Conservation (phyloP, 2,888 invertebrate genomes). For the Ophraella communa region DNA sequence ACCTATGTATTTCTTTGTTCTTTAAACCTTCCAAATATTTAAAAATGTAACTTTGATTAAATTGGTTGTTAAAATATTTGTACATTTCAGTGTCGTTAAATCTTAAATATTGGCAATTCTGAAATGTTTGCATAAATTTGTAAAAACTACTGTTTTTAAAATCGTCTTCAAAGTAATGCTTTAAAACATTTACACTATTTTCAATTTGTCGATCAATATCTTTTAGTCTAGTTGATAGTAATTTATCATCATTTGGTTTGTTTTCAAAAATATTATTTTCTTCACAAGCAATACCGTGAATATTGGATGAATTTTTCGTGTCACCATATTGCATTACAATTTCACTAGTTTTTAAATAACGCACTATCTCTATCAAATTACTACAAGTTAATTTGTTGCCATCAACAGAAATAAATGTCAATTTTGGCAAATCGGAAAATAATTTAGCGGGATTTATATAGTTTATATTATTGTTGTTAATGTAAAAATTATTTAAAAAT, state of each 20-base stretch:
- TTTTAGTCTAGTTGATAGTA: neutral
- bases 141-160: neutral
- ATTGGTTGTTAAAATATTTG: neutral
- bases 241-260: neutral
- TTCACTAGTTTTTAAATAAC: neutral
- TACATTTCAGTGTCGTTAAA: neutral
- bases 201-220: neutral
- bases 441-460: neutral
- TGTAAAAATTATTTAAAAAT: constrained; percentile 6
- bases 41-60: neutral
- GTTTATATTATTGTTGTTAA: constrained; percentile 18
- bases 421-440: neutral
- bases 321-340: neutral
- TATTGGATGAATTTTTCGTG: constrained; percentile 1
- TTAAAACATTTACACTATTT: neutral
- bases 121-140: neutral
- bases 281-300: constrained; percentile 6
- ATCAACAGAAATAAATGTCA: neutral
- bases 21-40: neutral
- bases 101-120: neutral
- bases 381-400: constrained; percentile 7
- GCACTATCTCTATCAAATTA: neutral
- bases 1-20: neutral
- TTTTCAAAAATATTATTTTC: neutral
- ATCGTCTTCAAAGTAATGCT: neutral